Percentiles rank a stretch among this genome's conserved stretches.
phyloP scores from a whole-genome alignment of 64 coral and sea anemone genomes.

The Pocillopora damicornis region DNA sequence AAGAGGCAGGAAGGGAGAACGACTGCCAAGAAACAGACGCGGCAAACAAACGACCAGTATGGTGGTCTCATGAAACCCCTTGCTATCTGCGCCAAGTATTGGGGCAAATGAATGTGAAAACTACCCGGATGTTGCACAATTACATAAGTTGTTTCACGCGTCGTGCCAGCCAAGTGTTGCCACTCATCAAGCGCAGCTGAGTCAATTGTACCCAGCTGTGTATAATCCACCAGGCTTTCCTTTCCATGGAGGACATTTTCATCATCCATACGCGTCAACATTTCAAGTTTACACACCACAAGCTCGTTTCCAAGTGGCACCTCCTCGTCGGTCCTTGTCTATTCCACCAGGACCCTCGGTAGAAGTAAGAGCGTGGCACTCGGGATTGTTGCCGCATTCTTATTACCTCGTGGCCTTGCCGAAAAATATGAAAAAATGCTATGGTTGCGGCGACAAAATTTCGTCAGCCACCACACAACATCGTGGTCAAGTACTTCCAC shows the following conservation, averaged over 20 bases:
- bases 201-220: slow-evolving; percentile 31
- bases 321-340: background rate
- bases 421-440: background rate
- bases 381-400: background rate
- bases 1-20: slow-evolving; percentile 53
- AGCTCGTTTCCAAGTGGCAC: slow-evolving; percentile 11
- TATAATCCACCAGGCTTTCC: slow-evolving; percentile 31
- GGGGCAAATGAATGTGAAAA: slow-evolving; percentile 21
- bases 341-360: background rate
- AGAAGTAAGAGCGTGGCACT: background rate
- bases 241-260: slow-evolving; percentile 19
- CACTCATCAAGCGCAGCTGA: background rate
- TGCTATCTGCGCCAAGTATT: background rate
- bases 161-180: background rate
- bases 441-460: background rate
- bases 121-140: background rate
- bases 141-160: background rate
- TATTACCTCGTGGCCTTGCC: background rate
- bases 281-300: slow-evolving; percentile 20
- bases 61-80: slow-evolving; percentile 10
- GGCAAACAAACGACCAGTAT: slow-evolving; percentile 12
- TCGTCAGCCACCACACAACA: background rate
- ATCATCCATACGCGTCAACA: slow-evolving; percentile 42
- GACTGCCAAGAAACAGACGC: slow-evolving; percentile 50
- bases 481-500: background rate